A percentile compares a stretch with the other conserved stretches of the same genome.
These are phyloP conservation scores for Artemia sp. DNA, from an alignment of 2,888 invertebrate species.

Conservation along the genomic window DNA sequence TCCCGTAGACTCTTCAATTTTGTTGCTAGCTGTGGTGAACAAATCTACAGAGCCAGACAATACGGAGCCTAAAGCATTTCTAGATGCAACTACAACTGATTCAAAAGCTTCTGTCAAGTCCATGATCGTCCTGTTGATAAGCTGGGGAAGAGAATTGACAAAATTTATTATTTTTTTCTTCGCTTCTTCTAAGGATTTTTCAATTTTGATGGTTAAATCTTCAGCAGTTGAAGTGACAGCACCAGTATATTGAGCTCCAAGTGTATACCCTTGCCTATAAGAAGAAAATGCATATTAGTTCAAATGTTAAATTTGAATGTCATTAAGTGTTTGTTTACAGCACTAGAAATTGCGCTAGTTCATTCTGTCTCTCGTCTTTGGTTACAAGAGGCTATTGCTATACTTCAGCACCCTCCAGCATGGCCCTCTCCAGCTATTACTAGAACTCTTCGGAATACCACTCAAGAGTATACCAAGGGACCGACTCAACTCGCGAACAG, in stretches of 20 bases:
- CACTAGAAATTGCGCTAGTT: too few species aligned
- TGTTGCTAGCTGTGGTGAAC: background rate
- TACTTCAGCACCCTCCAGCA: too few species aligned
- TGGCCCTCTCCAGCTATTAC: too few species aligned
- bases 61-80: background rate
- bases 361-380: too few species aligned
- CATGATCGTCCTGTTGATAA: background rate
- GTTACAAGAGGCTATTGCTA: too few species aligned
- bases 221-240: background rate
- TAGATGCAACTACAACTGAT: background rate
- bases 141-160: background rate
- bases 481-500: too few species aligned
- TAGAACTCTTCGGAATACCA: too few species aligned
- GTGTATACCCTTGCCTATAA: background rate
- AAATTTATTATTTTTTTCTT: background rate
- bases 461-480: too few species aligned
- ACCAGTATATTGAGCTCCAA: background rate
- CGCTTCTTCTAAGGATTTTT: background rate
- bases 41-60: background rate
- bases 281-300: background rate
- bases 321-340: too few species aligned
- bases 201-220: background rate
- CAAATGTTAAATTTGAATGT: background rate
- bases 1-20: conserved; percentile 3
- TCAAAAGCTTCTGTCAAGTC: background rate